Evolutionary conservation across 2,113 vertebrate species (phyloP), one percentile per base, ranked within the genome.

Genomic region (Crotalus viridis): DNA sequence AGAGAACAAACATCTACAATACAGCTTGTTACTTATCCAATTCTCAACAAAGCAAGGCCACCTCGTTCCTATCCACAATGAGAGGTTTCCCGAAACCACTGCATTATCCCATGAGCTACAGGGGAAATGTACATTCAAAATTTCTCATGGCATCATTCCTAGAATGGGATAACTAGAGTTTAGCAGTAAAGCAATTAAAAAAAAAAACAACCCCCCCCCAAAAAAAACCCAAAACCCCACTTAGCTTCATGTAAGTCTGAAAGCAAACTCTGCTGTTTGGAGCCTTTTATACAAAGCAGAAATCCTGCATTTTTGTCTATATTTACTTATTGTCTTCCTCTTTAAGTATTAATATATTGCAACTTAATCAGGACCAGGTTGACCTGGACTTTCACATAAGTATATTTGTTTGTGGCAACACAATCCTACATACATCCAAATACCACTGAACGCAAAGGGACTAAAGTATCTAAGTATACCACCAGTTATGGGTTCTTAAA

Each of bases 1-100:
- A 92, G 46, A 93, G 94, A 91, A 88, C 94, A 96, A 96, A 96
- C 95, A 96, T 96, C 96, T 96, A 93, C 88, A 91, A 51, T 92
- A 61, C 39, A 0, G 3, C 1, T 39, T 87, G 85, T 59, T 57
- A 89, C 13, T 92, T 93, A 93, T 57, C 90, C 90, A 86, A 28
- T 88, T 95, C 51, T 24, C 85, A 51, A 10, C 61, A 91, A 91
- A 61, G 91, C 21, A 6, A 33, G 33, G 86, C n/a, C n/a, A 43
- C 22, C 48, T 46, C 48, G 22, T 12, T 91, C 43, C 94, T 39
- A 87, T 39, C 64, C 91, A 86, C 87, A 51, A 92, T 88, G 92
- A 93, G 93, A 94, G 87, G 24, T 88, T 95, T 93, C 85, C 90
- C 22, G 2, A 92, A 91, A 89, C 33, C n/a, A 51, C 91, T 89